These are phyloP conservation scores for Chloroceryle inda DNA, from an alignment of 2,797 vertebrate genomes.

Conservation along the genomic window DNA sequence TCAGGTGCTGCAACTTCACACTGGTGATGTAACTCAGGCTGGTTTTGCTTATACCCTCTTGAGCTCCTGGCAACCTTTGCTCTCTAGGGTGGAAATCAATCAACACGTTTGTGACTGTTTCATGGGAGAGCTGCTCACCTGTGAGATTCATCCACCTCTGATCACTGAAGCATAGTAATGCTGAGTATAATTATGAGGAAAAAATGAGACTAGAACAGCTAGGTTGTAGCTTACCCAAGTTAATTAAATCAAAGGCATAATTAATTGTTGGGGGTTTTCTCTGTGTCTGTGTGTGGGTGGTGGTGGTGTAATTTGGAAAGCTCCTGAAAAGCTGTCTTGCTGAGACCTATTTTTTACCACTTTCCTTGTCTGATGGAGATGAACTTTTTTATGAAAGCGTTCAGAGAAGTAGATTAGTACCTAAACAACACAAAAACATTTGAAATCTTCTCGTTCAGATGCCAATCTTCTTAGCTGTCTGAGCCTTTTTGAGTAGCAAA, in stretches of 20 bases:
- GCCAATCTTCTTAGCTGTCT: conserved; percentile 63
- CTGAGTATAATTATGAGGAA: not conserved
- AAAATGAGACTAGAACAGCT: not conserved
- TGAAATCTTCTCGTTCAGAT: conserved; percentile 56
- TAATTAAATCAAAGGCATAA: conserved; percentile 10
- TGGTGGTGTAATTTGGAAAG: not conserved
- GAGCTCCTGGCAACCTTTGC: not conserved
- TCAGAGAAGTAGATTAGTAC: conserved; percentile 38
- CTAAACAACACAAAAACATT: conserved; percentile 40
- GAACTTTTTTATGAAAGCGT: conserved; percentile 30
- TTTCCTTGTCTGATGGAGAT: conserved; percentile 33
- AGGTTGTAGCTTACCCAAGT: not conserved
- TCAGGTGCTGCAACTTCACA: not conserved
- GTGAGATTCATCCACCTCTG: not conserved
- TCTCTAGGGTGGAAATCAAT: not conserved
- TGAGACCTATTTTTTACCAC: not conserved
- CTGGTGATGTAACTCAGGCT: not conserved
- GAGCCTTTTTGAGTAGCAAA: conserved; percentile 63
- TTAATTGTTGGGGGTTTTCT: not conserved
- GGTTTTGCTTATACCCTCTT: not conserved
- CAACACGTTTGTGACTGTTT: not conserved
- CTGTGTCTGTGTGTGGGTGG: not conserved
- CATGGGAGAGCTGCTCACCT: not conserved
- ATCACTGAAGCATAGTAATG: not conserved
- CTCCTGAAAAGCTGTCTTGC: conserved; percentile 19